Evolutionary conservation across 2,797 vertebrate genomes (phyloP).

Genomic region (Vireo griseus): DNA sequence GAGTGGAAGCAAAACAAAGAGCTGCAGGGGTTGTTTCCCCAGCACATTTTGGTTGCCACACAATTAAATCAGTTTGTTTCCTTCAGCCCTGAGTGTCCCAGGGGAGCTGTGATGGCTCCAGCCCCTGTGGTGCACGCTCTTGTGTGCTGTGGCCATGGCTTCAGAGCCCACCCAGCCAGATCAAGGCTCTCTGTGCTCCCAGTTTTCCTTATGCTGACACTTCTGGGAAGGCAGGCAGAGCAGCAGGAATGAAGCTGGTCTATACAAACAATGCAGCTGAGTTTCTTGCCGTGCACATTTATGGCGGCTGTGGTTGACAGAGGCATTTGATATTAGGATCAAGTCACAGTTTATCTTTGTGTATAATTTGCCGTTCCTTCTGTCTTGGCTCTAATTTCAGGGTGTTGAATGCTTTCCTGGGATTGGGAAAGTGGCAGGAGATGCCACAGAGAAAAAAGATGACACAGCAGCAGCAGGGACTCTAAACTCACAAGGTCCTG

Average conservation of each 20-base stretch:
- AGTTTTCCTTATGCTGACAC: not conserved
- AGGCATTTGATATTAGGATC: not conserved
- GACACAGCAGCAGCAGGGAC: not conserved
- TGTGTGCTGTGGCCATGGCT: not conserved
- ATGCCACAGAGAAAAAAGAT: not conserved
- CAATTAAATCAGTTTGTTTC: constrained; percentile 43
- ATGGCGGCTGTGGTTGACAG: not conserved
- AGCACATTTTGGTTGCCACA: not conserved
- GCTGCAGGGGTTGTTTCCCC: constrained; percentile 16
- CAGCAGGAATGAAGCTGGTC: not conserved
- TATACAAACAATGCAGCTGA: not conserved
- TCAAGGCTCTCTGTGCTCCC: not conserved
- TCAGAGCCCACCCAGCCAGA: constrained; percentile 44
- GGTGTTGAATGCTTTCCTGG: not conserved
- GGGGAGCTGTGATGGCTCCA: not conserved
- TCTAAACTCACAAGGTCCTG: not conserved
- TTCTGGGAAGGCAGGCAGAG: not conserved
- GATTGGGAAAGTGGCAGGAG: not conserved
- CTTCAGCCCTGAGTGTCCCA: not conserved
- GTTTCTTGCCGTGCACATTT: not conserved
- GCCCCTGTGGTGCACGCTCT: not conserved
- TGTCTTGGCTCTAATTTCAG: constrained; percentile 58
- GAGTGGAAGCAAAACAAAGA: constrained; percentile 27
- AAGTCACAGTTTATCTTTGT: not conserved
- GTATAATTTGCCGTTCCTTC: not conserved